phyloP scores from a whole-genome alignment of 1,140 invertebrate species.

The Ceratina calcarata region DNA sequence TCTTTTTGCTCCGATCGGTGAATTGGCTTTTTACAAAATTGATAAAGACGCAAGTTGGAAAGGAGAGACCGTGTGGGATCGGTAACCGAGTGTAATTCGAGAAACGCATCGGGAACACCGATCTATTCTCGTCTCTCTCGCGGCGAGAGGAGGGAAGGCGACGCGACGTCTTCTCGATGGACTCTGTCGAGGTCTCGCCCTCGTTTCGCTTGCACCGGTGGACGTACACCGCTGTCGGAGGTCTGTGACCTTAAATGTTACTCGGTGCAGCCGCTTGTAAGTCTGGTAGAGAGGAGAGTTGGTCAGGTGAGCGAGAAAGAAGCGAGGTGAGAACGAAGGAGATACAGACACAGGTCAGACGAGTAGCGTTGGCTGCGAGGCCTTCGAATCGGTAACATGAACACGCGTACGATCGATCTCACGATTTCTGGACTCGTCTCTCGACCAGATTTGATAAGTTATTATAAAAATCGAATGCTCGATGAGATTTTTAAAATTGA shows the following conservation, averaged over 20 bases:
- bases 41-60: too few relatives aligned
- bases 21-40: too few relatives aligned
- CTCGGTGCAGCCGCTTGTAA: slow-evolving; percentile 40
- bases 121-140: not conserved
- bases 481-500: too few relatives aligned
- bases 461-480: too few relatives aligned
- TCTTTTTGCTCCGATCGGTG: too few relatives aligned
- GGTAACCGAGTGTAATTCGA: slow-evolving; percentile 43
- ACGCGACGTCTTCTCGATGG: slow-evolving; percentile 47
- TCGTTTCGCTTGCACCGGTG: slow-evolving; percentile 52
- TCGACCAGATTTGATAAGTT: too few relatives aligned
- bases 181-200: slow-evolving; percentile 58
- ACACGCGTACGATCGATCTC: too few relatives aligned
- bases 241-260: slow-evolving; percentile 66
- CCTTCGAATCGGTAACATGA: too few relatives aligned
- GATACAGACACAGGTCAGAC: not conserved
- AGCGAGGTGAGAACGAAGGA: slow-evolving; percentile 2
- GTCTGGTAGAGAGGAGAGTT: not conserved
- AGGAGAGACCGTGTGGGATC: not conserved
- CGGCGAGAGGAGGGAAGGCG: not conserved
- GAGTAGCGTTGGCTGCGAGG: too few relatives aligned
- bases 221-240: slow-evolving; percentile 32
- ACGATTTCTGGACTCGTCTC: too few relatives aligned
- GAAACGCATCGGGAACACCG: slow-evolving; percentile 29
- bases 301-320: slow-evolving; percentile 31